Evolutionary conservation across 2,113 vertebrate species (phyloP), one percentile per base, ranked within the genome.

Genomic region (Heterocephalus glaber): DNA sequence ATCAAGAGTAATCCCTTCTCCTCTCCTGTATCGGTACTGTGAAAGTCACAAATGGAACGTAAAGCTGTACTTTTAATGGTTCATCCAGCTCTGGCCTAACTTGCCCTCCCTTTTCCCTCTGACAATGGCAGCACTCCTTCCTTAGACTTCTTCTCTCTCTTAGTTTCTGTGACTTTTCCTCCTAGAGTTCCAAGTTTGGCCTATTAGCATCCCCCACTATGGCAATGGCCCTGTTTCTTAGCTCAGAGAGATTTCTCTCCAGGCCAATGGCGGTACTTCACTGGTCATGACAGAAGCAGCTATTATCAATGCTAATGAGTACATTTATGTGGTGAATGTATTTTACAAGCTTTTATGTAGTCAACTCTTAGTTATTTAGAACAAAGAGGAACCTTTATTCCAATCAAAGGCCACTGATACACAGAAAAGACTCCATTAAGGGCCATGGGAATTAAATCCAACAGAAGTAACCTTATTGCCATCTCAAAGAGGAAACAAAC

Each of bases 351-450:
- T 44, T 90, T 61, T 80, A 90, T 58, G 65, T 35, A 92, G 83
- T 60, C 72, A 83, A 52, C 54, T 92, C 79, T 94, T 94, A 82
- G 96, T 94, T 94, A 89, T 81, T 94, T 77, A 80, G 52, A 91
- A 95, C 77, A 90, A 94, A 82, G 72, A 70, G 76, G 38, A 89
- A 86, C 3, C 7, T 76, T 89, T 94, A 76, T 56, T 96, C 30
- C 11, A 65, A 68, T 70, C 77, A 52, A 96, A 96, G 91, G 79
- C 66, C 58, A 80, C 49, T 92, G 82, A 68, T 49, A 86, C 52
- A 81, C 38, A 94, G 65, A 70, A 86, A 89, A 87, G 24, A 70
- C 44, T 92, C 52, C 85, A 54, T 30, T 35, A n/a, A 90, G 76
- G 38, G 9, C 58, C 49, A 52, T 13, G 22, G 52, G 65, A 86